phyloP scores from a whole-genome alignment of 2,113 vertebrate species.

The Nycticebus coucang region DNA sequence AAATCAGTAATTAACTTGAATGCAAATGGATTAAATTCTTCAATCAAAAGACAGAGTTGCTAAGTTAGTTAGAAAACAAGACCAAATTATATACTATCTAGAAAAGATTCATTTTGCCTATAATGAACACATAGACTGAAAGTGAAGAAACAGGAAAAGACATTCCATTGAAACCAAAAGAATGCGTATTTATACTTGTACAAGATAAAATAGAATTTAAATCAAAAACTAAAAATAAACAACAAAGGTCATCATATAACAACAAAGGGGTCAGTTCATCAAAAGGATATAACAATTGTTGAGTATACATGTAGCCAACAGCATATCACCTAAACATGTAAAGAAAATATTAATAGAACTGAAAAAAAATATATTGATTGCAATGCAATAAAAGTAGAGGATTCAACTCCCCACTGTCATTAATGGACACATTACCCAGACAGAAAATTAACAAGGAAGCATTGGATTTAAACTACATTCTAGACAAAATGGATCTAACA shows the following conservation, averaged over 20 bases:
- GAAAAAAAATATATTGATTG: background rate
- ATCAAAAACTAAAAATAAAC: background rate
- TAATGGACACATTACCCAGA: background rate
- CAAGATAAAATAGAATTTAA: background rate
- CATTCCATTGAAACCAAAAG: background rate
- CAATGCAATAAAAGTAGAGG: background rate
- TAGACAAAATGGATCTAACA: background rate
- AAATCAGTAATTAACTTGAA: background rate
- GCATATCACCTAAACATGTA: background rate
- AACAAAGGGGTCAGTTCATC: background rate
- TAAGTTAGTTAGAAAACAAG: background rate
- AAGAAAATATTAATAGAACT: background rate
- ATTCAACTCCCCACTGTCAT: background rate
- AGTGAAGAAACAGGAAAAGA: background rate
- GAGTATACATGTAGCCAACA: background rate
- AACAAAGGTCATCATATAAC: background rate
- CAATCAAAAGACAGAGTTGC: background rate
- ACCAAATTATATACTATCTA: background rate
- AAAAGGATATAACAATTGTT: background rate
- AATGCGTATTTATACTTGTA: background rate
- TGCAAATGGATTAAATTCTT: background rate
- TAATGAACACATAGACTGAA: background rate
- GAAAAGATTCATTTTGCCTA: background rate
- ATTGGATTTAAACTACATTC: background rate
- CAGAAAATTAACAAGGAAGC: background rate